phyloP scores from a whole-genome alignment of 2,113 vertebrate species.

The Paraplagusia blochii region DNA sequence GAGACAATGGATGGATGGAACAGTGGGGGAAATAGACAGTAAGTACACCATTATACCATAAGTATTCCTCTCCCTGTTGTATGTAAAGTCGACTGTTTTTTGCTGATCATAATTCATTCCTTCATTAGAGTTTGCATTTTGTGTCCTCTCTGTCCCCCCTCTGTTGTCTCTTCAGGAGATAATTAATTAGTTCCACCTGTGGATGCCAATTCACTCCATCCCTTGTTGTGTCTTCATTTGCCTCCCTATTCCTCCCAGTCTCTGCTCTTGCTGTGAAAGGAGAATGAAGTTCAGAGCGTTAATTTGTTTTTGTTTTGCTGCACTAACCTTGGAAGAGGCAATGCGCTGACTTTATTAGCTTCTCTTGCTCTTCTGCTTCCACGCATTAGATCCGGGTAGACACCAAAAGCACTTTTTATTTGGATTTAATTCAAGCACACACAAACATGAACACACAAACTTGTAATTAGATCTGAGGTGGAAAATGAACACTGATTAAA shows the following conservation, averaged over 20 bases:
- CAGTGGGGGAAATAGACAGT: no score
- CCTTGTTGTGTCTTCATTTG: conserved; percentile 29
- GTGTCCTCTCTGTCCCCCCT: background rate
- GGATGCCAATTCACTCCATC: conserved; percentile 35
- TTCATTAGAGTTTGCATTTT: background rate
- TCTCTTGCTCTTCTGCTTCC: conserved; percentile 49
- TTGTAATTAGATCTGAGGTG: conserved; percentile 73
- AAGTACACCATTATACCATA: no score
- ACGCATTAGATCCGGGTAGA: conserved; percentile 55
- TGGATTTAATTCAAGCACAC: conserved; percentile 58
- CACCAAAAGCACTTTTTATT: conserved; percentile 70
- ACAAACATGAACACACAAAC: conserved; percentile 24
- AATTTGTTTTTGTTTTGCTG: conserved; percentile 69
- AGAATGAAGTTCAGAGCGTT: conserved; percentile 14
- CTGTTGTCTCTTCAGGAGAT: conserved; percentile 21
- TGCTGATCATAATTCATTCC: no score
- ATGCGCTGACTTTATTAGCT: conserved; percentile 54
- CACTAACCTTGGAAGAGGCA: conserved; percentile 59
- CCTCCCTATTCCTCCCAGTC: conserved; percentile 5
- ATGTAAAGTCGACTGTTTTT: no score
- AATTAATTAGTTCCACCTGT: conserved; percentile 64
- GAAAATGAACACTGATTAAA: conserved; percentile 76
- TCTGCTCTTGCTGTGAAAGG: background rate
- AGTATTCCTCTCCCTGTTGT: no score
- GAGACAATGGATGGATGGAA: no score